Evolutionary conservation across 1,140 invertebrate genomes (phyloP).

Genomic region (Drosophila pandora): DNA sequence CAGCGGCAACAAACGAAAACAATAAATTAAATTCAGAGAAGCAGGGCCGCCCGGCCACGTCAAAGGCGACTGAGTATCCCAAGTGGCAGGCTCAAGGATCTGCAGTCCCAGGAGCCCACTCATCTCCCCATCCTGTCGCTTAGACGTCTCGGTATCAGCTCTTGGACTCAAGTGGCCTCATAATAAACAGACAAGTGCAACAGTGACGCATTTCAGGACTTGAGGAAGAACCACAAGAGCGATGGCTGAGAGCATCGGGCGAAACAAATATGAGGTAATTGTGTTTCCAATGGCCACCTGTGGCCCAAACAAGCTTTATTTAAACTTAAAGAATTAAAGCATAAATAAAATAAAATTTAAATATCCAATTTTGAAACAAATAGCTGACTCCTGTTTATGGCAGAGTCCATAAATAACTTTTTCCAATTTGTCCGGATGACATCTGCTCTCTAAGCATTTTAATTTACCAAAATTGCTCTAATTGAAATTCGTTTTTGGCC

Average conservation of each 20-base stretch:
- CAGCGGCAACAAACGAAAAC: conserved; percentile 59
- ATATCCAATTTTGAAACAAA: not conserved
- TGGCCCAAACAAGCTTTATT: conserved; percentile 2
- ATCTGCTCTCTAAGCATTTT: not conserved
- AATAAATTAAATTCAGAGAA: conserved; percentile 80
- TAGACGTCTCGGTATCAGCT: conserved; percentile 49
- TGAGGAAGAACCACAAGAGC: conserved; percentile 11
- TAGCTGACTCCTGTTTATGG: not conserved
- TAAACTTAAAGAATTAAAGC: not conserved
- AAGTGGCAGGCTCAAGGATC: conserved; percentile 55
- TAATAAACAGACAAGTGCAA: conserved; percentile 75
- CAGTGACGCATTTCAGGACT: conserved; percentile 46
- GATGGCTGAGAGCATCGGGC: conserved; percentile 18
- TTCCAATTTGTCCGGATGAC: not conserved
- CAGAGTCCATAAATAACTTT: not conserved
- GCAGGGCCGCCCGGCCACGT: conserved; percentile 44
- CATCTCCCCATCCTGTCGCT: conserved; percentile 3
- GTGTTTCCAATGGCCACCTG: conserved; percentile 11
- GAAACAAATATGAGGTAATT: conserved; percentile 15
- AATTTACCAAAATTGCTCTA: conserved; percentile 9
- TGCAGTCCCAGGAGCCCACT: conserved; percentile 39
- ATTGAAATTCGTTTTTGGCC: conserved; percentile 7
- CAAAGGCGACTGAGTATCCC: conserved; percentile 58
- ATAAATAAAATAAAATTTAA: not conserved
- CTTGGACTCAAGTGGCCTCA: conserved; percentile 64